Conservation (phyloP, 2,113 vertebrate species). For the Tylochromis polylepis region DNA sequence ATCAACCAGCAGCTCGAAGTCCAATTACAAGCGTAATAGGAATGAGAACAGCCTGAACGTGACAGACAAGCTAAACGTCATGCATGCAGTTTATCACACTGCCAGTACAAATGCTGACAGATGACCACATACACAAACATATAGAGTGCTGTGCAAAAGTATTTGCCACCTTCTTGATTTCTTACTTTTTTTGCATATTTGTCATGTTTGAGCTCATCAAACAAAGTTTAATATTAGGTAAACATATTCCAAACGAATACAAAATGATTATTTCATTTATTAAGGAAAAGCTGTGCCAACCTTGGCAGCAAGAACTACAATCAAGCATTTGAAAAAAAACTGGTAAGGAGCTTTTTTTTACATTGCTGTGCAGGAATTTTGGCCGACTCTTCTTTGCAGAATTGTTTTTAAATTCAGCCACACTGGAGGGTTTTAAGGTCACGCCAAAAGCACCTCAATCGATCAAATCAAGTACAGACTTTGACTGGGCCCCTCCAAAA, state of each 20-base stretch:
- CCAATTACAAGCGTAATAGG: slow-evolving; percentile 65
- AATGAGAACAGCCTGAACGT: slow-evolving; percentile 10
- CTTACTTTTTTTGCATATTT: background rate
- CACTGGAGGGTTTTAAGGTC: background rate
- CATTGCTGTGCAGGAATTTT: background rate
- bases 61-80: slow-evolving; percentile 40
- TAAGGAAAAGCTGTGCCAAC: background rate
- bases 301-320: background rate
- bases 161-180: background rate
- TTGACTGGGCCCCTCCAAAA: background rate
- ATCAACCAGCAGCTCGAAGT: slow-evolving; percentile 49
- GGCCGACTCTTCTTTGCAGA: background rate
- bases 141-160: background rate
- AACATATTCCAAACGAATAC: background rate
- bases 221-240: background rate
- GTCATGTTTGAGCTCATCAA: background rate
- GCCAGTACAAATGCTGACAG: background rate
- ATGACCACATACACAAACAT: background rate
- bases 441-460: background rate
- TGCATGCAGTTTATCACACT: slow-evolving; percentile 30
- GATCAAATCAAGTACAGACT: background rate
- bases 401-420: background rate
- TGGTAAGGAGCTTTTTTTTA: rapidly evolving
- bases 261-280: background rate
- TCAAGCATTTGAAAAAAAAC: background rate